Evolutionary conservation across 2,113 vertebrate species (phyloP), one percentile per base, ranked within the genome.

Genomic region (Tamias sibiricus): DNA sequence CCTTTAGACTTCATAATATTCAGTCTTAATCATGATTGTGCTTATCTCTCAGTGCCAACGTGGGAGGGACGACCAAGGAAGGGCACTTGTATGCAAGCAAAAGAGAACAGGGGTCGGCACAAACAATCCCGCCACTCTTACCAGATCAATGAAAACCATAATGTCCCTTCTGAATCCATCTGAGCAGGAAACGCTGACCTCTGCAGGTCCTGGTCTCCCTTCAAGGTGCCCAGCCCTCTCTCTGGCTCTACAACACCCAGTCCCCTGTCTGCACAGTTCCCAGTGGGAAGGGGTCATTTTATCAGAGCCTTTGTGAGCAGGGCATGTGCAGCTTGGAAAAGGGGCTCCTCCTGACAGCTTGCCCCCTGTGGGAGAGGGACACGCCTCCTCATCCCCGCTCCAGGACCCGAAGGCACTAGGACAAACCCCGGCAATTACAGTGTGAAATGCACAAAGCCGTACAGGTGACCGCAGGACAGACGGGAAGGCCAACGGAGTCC

Each of bases 1-100:
- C 94, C 98, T 98, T 97, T 96, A 90, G 89, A 59, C 80, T 95
- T 91, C 17, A 3, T 97, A 97, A 96, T 91, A 90, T 88, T 75
- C 97, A 88, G 69, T 94, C 97, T 92, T 77, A 87, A 88, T 57
- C 97, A 97, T 81, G 44, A 87, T 19, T 93, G n/a, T 1, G 59
- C 74, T 93, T 87, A 32, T 69, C 97, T 30, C 93, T 96, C 91
- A 22, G 11, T 62, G 96, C 95, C 96, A 71, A n/a, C 2, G 26
- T 96, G 87, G 72, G 59, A 81, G 26, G 95, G 66, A 54, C 40
- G 28, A 72, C 28, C 47, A 49, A 90, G 76, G 69, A 92, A 66
- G 1, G 30, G 77, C 83, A 69, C 42, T 85, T 75, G 91, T 79
- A 92, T 82, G 54, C 62, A 42, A 62, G 76, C 12, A 17, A 8